Conservation (phyloP, 1,140 invertebrate genomes). For the Diorhabda elongata region DNA sequence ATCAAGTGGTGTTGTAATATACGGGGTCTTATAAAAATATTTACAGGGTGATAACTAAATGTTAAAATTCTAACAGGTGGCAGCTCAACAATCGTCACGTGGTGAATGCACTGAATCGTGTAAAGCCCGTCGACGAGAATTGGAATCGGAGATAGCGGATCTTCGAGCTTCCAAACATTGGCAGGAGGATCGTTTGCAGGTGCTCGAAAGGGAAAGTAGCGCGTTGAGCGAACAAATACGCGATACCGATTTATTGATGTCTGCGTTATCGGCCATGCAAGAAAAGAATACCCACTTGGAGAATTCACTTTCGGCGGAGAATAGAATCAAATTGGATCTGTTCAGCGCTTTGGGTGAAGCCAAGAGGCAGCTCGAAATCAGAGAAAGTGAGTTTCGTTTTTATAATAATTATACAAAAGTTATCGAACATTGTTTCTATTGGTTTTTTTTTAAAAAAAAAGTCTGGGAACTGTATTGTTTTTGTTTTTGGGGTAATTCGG, state of each 20-base stretch:
- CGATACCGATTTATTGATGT: slow-evolving; percentile 76
- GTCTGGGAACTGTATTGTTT: too few species aligned
- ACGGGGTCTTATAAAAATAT: too few species aligned
- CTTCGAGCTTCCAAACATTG: slow-evolving; percentile 70
- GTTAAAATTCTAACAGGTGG: slow-evolving; percentile 21
- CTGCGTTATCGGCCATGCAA: slow-evolving; percentile 75
- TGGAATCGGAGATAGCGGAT: slow-evolving; percentile 74
- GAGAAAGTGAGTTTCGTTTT: slow-evolving; percentile 68
- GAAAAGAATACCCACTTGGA: slow-evolving; percentile 87
- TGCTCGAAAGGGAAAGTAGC: slow-evolving; percentile 42
- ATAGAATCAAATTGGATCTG: slow-evolving; percentile 90
- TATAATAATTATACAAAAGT: too few species aligned
- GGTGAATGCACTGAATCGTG: slow-evolving; percentile 73
- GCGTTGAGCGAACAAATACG: slow-evolving; percentile 60
- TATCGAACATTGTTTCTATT: too few species aligned
- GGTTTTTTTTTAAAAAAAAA: too few species aligned
- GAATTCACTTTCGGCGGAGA: slow-evolving; percentile 91
- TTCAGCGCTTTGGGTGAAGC: slow-evolving; percentile 94
- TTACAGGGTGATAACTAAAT: too few species aligned
- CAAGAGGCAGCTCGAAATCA: slow-evolving; percentile 87
- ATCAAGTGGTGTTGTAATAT: too few species aligned
- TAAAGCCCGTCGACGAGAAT: slow-evolving; percentile 66
- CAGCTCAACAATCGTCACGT: slow-evolving; percentile 46
- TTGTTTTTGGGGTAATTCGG: too few species aligned
- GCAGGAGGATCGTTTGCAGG: slow-evolving; percentile 60